These are phyloP conservation scores for Tokudaia muenninki DNA, from an alignment of 2,797 vertebrate species.

Conservation along the genomic window DNA sequence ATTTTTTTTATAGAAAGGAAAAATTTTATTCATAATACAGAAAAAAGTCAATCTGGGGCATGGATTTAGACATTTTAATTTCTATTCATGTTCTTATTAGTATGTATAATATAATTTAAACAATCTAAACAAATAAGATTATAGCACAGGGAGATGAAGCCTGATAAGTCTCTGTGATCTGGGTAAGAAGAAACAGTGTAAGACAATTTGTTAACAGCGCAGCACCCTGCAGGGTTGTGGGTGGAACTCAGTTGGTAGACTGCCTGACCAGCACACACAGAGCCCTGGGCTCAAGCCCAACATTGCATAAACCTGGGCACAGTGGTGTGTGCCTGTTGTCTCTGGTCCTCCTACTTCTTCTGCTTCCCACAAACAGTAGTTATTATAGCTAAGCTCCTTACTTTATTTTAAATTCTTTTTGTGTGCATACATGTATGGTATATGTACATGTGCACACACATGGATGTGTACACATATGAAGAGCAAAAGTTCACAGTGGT, in stretches of 20 bases:
- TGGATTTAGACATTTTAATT: constrained; percentile 55
- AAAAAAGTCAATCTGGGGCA: not conserved
- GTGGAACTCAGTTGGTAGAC: not conserved
- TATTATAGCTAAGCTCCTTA: not conserved
- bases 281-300: not conserved
- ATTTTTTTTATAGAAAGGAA: constrained; percentile 62
- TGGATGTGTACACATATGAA: not conserved
- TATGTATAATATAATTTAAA: constrained; percentile 47
- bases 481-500: not conserved
- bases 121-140: constrained; percentile 16
- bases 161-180: constrained; percentile 28
- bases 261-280: not conserved
- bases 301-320: not conserved
- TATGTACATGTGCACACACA: not conserved
- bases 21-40: constrained; percentile 55
- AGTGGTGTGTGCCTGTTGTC: not conserved
- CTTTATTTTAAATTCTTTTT: not conserved
- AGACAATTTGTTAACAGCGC: constrained; percentile 29
- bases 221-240: not conserved
- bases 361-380: not conserved
- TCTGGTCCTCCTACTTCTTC: not conserved
- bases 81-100: constrained; percentile 23
- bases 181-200: not conserved
- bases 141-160: not conserved
- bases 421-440: not conserved